Percentiles rank a stretch among this genome's conserved stretches.
These are phyloP conservation scores for Cyphomyrmex costatus DNA, from an alignment of 1,140 invertebrate genomes.

Conservation along the genomic window DNA sequence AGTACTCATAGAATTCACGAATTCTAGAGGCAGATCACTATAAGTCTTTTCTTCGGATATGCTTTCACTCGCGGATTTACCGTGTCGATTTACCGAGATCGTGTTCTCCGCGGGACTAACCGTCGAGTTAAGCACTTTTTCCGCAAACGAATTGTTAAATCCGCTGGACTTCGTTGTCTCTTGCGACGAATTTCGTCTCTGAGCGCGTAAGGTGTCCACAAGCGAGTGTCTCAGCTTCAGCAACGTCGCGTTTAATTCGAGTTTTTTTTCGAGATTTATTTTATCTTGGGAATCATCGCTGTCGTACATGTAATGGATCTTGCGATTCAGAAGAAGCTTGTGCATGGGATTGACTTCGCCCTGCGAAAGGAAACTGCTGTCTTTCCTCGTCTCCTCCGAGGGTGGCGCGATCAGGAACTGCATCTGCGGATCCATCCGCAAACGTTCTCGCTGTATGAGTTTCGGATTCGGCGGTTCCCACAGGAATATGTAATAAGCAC, in stretches of 20 bases:
- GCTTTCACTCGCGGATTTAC: neutral
- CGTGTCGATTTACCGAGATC: neutral
- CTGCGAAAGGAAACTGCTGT: neutral
- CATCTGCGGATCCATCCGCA: conserved; percentile 63
- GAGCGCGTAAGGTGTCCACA: conserved; percentile 11
- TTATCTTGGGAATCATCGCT: neutral
- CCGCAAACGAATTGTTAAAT: neutral
- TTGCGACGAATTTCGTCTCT: neutral
- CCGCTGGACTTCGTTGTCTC: neutral
- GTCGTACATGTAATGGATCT: neutral
- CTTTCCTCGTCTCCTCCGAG: neutral
- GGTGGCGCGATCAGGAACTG: conserved; percentile 55
- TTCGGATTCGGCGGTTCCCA: conserved; percentile 91
- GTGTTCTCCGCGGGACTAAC: neutral
- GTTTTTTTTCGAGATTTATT: neutral
- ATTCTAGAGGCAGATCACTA: neutral
- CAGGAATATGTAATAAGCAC: conserved; percentile 94
- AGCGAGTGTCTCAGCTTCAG: conserved; percentile 35
- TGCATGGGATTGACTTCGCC: neutral
- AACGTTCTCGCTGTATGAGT: conserved; percentile 66
- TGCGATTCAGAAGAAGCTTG: conserved; percentile 11
- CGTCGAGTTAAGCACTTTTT: neutral
- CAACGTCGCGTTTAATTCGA: conserved; percentile 37
- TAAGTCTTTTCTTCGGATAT: neutral
- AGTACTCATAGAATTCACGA: neutral